Base-by-base conservation (phyloP, 2,113 vertebrate genomes). In the Macroglossus sobrinus region DNA sequence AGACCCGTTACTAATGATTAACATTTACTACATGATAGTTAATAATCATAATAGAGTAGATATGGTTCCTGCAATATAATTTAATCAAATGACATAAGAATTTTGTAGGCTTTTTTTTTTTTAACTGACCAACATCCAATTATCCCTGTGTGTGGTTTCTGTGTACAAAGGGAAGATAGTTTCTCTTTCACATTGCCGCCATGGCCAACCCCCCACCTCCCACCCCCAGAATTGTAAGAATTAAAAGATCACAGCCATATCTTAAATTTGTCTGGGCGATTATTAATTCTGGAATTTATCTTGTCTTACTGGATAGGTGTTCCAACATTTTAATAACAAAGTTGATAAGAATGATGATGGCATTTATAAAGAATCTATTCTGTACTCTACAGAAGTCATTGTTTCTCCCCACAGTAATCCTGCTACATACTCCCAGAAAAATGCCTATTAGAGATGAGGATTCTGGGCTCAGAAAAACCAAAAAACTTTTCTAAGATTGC, bases 51-150 rank as follows among this genome's bases (percentile, higher is more conserved):
- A 85, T 66, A 89, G 47, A 85, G 74, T 63, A 96, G 84, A 92
- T 74, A 68, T 75, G 50, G 79, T 71, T 96, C 91, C 85, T 96
- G 80, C 76, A 96, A 89, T 94, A 66, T 96, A 93, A 96, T 96
- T 95, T 96, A 89, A 96, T 94, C 76, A 96, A 94, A 78, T 94
- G 63, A 50, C 63, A 91, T 78, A 57, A 91, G 40, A 79, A 84
- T 92, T 89, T 96, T 74, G 47, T 45, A 35, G 19, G 50, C 16
- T 57, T 78, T 4, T 63, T 84, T 89, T 38, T 33, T 93, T 69
- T 84, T 10, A 95, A 93, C 72, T 96, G 96, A 96, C 97, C 97
- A 95, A 55, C 94, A 92, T 97, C 38, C 94, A 98, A 91, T 98
- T 98, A 97, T 97, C 95, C 57, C 94, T 94, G 96, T 96, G 76